Evolutionary conservation across 2,888 invertebrate species (phyloP).

Genomic region (Axea sp.): DNA sequence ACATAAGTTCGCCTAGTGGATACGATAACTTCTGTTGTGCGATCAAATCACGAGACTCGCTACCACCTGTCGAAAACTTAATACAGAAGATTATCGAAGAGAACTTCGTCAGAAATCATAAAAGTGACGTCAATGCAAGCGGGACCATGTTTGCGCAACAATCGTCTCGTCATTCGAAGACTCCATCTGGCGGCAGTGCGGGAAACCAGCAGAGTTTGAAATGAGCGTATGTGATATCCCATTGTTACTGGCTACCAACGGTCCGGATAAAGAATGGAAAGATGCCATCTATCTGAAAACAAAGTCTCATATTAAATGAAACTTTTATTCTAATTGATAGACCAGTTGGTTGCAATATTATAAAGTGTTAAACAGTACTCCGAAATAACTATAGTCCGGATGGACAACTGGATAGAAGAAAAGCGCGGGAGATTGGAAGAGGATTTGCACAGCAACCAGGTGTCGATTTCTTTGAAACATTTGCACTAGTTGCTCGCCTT

Average conservation of each 20-base stretch:
- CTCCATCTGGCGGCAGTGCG: neutral
- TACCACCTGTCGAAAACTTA: conserved; percentile 32
- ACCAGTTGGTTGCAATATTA: conserved; percentile 20
- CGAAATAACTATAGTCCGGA: no score
- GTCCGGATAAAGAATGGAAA: conserved; percentile 42
- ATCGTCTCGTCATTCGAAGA: neutral
- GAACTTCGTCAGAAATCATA: neutral
- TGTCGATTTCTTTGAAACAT: no score
- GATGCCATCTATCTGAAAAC: conserved; percentile 43
- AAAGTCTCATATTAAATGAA: conserved; percentile 47
- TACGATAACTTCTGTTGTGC: conserved; percentile 50
- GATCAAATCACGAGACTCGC: conserved; percentile 27
- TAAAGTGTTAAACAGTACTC: no score
- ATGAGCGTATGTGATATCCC: neutral
- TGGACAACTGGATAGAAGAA: no score
- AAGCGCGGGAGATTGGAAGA: conserved; percentile 59
- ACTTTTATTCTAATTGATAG: conserved; percentile 44
- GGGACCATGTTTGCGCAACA: neutral
- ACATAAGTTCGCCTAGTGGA: conserved; percentile 16
- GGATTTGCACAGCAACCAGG: no score
- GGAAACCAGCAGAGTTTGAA: neutral
- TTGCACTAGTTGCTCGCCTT: no score
- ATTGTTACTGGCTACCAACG: neutral
- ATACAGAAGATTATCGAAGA: neutral
- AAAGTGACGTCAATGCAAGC: neutral